phyloP scores from a whole-genome alignment of 2,797 vertebrate species.

The Chromis chromis region DNA sequence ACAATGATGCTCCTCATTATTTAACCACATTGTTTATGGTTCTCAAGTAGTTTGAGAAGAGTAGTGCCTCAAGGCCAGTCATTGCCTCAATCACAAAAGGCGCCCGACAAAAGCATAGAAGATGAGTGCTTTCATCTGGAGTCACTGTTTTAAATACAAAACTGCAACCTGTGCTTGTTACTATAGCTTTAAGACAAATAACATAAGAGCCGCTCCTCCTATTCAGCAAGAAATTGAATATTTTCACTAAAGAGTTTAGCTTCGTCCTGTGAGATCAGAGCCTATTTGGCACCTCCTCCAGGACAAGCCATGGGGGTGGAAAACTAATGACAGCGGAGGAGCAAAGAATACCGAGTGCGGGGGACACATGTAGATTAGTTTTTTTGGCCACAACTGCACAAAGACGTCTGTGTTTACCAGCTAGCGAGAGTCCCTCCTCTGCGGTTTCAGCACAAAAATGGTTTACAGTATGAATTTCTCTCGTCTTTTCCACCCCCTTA shows the following conservation, averaged over 20 bases:
- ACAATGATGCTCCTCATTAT: slow-evolving; percentile 14
- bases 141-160: slow-evolving; percentile 9
- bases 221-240: slow-evolving; percentile 34
- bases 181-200: slow-evolving; percentile 31
- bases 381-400: slow-evolving; percentile 70
- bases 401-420: slow-evolving; percentile 79
- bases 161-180: neutral
- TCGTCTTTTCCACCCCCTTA: slow-evolving; percentile 70
- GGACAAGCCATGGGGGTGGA: slow-evolving; percentile 57
- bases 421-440: slow-evolving; percentile 70
- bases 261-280: slow-evolving; percentile 34
- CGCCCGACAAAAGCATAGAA: slow-evolving; percentile 15
- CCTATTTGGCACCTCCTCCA: slow-evolving; percentile 46
- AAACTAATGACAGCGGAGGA: slow-evolving; percentile 63
- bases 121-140: slow-evolving; percentile 26
- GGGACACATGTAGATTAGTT: slow-evolving; percentile 77
- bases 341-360: slow-evolving; percentile 63
- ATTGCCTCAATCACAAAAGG: slow-evolving; percentile 32
- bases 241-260: slow-evolving; percentile 44
- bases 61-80: slow-evolving; percentile 16
- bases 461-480: slow-evolving; percentile 76
- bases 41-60: slow-evolving; percentile 20
- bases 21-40: neutral
- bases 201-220: slow-evolving; percentile 5
- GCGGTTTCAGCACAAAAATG: slow-evolving; percentile 71